phyloP scores from a whole-genome alignment of 1,140 invertebrate species.

The Lordiphosa clarofinis region DNA sequence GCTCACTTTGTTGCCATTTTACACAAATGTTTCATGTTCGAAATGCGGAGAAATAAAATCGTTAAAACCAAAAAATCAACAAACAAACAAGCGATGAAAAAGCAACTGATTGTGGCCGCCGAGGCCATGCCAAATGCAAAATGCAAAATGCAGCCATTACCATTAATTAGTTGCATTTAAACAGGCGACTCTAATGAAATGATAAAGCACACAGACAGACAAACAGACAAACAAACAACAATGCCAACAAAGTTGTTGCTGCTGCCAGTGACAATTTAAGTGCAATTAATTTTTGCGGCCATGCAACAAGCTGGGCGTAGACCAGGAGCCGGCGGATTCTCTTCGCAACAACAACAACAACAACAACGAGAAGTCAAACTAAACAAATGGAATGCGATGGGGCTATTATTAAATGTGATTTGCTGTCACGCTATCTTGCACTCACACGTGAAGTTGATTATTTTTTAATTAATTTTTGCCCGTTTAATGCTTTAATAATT shows the following conservation, averaged over 20 bases:
- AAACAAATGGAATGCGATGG: slow-evolving; percentile 64
- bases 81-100: slow-evolving; percentile 53
- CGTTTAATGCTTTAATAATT: slow-evolving; percentile 72
- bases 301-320: slow-evolving; percentile 29
- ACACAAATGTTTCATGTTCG: no score
- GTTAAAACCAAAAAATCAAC: slow-evolving; percentile 1
- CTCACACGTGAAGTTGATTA: slow-evolving; percentile 64
- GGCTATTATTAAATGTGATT: slow-evolving; percentile 72
- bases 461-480: slow-evolving; percentile 71
- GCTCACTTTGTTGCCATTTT: no score
- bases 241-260: slow-evolving; percentile 49
- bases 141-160: slow-evolving; percentile 73
- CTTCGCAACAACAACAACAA: background rate
- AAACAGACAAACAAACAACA: no score
- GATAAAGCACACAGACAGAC: slow-evolving; percentile 18
- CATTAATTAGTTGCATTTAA: slow-evolving; percentile 74
- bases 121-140: slow-evolving; percentile 74
- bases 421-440: slow-evolving; percentile 63
- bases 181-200: slow-evolving; percentile 60
- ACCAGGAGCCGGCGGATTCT: slow-evolving; percentile 6
- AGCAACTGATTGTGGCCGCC: slow-evolving; percentile 25
- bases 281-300: slow-evolving; percentile 63
- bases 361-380: background rate
- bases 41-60: slow-evolving; percentile 6
- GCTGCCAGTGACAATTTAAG: slow-evolving; percentile 66